Conservation (phyloP, 2,888 invertebrate species). For the Agriopis marginaria region DNA sequence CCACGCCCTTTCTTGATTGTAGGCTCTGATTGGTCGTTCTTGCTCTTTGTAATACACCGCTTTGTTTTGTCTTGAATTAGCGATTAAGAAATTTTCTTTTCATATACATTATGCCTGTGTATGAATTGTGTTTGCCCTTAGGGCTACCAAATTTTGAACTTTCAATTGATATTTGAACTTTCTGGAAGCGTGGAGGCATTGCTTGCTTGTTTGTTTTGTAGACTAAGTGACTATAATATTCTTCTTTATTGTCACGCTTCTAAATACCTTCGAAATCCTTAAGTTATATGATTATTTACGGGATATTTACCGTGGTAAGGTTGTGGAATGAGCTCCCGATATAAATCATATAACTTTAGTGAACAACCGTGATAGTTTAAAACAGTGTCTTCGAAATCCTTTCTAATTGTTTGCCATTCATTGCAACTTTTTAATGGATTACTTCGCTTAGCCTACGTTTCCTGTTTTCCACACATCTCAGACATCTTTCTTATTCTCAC, state of each 20-base stretch:
- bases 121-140: conserved; percentile 22
- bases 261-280: neutral
- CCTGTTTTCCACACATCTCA: neutral
- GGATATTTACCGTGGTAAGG: too few species aligned
- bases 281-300: too few species aligned
- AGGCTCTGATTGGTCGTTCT: conserved; percentile 72
- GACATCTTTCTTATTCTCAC: conserved; percentile 12
- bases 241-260: neutral
- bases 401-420: neutral
- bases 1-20: conserved; percentile 73
- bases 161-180: neutral
- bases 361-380: too few species aligned
- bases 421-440: neutral
- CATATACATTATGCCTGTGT: conserved; percentile 29
- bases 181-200: neutral
- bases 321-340: too few species aligned
- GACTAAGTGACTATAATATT: neutral
- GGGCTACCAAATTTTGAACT: conserved; percentile 11
- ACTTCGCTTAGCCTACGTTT: conserved; percentile 2
- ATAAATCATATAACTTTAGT: too few species aligned
- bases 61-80: conserved; percentile 76
- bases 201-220: neutral
- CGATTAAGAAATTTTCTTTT: conserved; percentile 53
- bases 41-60: conserved; percentile 73
- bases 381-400: too few species aligned